Evolutionary conservation across 64 coral and sea anemone genomes (phyloP).

Genomic region (Orbicella faveolata): DNA sequence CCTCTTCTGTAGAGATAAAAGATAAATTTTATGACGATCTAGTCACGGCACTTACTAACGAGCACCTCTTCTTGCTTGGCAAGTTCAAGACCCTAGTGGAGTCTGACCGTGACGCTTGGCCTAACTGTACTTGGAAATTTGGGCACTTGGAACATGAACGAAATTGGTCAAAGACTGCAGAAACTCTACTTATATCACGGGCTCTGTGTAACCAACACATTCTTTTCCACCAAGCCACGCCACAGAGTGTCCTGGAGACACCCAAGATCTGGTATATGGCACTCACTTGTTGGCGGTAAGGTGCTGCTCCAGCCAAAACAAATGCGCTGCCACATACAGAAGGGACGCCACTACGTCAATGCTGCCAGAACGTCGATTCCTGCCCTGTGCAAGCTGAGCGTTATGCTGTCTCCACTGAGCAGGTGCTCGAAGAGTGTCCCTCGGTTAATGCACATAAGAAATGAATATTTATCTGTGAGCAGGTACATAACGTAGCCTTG

Average conservation of each 20-base stretch:
- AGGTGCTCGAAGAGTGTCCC: background rate
- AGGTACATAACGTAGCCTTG: background rate
- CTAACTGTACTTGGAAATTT: background rate
- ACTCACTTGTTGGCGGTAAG: background rate
- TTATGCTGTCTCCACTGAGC: background rate
- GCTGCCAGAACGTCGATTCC: background rate
- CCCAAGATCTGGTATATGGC: slow-evolving; percentile 9
- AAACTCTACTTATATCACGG: background rate
- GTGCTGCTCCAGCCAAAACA: background rate
- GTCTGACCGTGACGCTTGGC: background rate
- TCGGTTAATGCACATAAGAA: background rate
- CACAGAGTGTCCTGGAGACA: background rate
- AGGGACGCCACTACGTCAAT: background rate
- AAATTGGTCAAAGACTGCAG: background rate
- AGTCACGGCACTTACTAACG: background rate
- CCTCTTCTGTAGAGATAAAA: slow-evolving; percentile 7
- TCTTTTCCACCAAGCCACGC: background rate
- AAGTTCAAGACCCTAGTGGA: background rate
- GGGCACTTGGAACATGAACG: background rate
- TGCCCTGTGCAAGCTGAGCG: background rate
- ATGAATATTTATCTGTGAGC: background rate
- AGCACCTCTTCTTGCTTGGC: background rate
- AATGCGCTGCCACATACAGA: background rate
- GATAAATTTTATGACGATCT: slow-evolving; percentile 31
- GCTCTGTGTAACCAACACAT: slow-evolving; percentile 25